These are phyloP conservation scores for Lasius fuliginosus DNA, from an alignment of 2,888 invertebrate species.

Conservation along the genomic window DNA sequence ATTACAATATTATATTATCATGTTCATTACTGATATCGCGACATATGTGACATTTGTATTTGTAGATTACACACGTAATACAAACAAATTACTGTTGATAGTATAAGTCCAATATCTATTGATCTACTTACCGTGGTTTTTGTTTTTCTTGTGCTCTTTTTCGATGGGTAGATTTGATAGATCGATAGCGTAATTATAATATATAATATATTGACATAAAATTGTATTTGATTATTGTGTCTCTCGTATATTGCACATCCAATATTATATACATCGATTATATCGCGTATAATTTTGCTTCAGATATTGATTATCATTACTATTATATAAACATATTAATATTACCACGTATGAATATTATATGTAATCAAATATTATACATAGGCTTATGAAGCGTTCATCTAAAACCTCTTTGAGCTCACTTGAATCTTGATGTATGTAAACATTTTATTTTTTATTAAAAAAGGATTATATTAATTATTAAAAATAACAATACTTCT, in stretches of 20 bases:
- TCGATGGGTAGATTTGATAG: neutral
- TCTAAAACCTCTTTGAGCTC: neutral
- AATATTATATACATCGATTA: slow-evolving; percentile 19
- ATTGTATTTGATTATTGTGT: slow-evolving; percentile 22
- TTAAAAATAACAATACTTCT: neutral
- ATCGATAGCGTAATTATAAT: slow-evolving; percentile 9
- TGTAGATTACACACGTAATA: neutral
- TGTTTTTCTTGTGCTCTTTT: neutral
- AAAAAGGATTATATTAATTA: neutral
- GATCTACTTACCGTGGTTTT: neutral
- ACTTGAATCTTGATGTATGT: neutral
- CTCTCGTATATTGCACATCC: neutral
- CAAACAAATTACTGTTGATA: neutral
- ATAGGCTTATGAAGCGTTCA: slow-evolving; percentile 8
- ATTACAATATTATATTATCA: neutral
- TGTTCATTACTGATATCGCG: neutral
- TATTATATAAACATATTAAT: slow-evolving; percentile 34
- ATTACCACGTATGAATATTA: slow-evolving; percentile 15
- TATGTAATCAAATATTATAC: slow-evolving; percentile 8
- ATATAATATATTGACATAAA: slow-evolving; percentile 17
- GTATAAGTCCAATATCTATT: neutral
- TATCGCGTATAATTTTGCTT: slow-evolving; percentile 15
- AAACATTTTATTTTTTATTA: neutral
- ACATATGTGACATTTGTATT: neutral
- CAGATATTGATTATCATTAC: slow-evolving; percentile 34